A percentile compares a stretch with the other conserved stretches of the same genome.
These are phyloP conservation scores for Drosophila tropicalis DNA, from an alignment of 1,140 invertebrate genomes.

Conservation along the genomic window DNA sequence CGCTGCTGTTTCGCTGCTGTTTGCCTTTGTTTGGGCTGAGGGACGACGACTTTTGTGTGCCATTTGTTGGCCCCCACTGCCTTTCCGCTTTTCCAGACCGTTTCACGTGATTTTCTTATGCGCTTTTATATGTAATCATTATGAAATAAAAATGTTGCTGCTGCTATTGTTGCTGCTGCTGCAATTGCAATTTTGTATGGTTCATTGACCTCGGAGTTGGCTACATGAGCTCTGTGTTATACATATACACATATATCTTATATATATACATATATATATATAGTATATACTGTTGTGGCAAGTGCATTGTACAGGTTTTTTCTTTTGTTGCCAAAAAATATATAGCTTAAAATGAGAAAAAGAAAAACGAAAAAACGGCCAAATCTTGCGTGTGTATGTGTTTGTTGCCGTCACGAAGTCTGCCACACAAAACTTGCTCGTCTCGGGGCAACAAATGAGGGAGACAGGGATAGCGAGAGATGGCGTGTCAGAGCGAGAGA, in stretches of 20 bases:
- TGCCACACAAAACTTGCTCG: conserved; percentile 59
- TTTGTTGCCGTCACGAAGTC: conserved; percentile 63
- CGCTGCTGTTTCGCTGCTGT: not conserved
- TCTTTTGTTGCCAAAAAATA: conserved; percentile 65
- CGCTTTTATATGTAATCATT: conserved; percentile 66
- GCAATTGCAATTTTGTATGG: conserved; percentile 57
- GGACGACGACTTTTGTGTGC: conserved; percentile 12
- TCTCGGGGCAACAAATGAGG: conserved; percentile 26
- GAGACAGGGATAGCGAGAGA: conserved; percentile 17
- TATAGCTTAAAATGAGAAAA: conserved; percentile 16
- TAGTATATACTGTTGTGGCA: conserved; percentile 62
- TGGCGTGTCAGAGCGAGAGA: too few species aligned
- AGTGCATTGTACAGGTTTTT: conserved; percentile 76
- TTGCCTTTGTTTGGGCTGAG: conserved; percentile 42
- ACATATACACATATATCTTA: not conserved
- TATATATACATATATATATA: not conserved
- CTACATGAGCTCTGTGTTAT: conserved; percentile 34
- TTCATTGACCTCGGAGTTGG: conserved; percentile 61
- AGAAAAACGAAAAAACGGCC: conserved; percentile 47
- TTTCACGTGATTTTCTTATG: conserved; percentile 73
- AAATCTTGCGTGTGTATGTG: conserved; percentile 58
- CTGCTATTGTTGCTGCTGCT: conserved; percentile 52
- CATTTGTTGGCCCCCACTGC: conserved; percentile 43
- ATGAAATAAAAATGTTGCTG: conserved; percentile 62
- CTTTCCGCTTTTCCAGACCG: conserved; percentile 51